Base-by-base conservation (phyloP, 1,140 invertebrate genomes). In the Agrilus planipennis region DNA sequence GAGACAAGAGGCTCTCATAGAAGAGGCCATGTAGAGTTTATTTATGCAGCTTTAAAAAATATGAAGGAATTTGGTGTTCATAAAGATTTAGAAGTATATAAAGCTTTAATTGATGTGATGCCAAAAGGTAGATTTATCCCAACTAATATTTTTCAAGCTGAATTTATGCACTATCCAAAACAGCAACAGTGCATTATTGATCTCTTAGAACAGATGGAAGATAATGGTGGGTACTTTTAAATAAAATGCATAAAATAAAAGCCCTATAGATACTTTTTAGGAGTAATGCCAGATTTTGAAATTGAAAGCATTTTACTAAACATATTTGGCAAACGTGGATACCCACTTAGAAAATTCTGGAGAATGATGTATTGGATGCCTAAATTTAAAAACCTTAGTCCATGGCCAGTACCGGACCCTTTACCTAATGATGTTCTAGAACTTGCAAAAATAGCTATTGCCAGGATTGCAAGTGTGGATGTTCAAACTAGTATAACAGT, bases 301-400 rank as follows among this genome's bases (percentile, higher is more conserved):
- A 76, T 89, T 60, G 79, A 91, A 52, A 64, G 74, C 40, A 80
- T 93, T 52, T 59, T 98, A 0, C 46, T 81, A 6, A 84, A 83
- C 54, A 76, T 80, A 27, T 99, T 97, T 70, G 92, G 93, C 0
- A 65, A 69, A 40, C 67, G 78, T 51, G 79, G 79, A 9, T 74
- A 78, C 57, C 84, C 87, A 0, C 59, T 89, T 10, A 67, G 85
- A 42, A 95, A 93, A 59, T 86, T 77, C 56, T 81, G 79, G 69
- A 71, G 90, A 31, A 92, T 97, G 84, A 78, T 89, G 70, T 99
- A 98, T 57, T 99, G 95, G 95, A 84, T 95, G 80, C 91, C 93
- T 3, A 98, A 98, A 63, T 90, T 98, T 54, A 87, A 80, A 55
- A 81, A 96, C 61, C 59, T 82, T 0, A 90, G 88, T 49, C 94